These are phyloP conservation scores for Eurystomus glaucurus DNA, from an alignment of 2,797 vertebrate species.

Conservation along the genomic window DNA sequence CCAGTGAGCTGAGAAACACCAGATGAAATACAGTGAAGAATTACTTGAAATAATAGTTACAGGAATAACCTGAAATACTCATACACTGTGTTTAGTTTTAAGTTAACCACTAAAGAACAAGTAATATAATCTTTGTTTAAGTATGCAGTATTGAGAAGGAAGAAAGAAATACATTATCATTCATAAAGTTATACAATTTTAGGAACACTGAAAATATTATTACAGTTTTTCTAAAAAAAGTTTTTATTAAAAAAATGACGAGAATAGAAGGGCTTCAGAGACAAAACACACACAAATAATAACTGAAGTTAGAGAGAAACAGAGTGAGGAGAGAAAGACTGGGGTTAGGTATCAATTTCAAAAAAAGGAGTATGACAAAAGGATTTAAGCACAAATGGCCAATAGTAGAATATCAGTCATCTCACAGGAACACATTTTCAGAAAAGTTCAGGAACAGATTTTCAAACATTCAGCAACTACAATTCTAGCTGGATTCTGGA, in stretches of 20 bases:
- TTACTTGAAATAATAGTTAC: constrained; percentile 1
- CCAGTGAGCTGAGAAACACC: constrained; percentile 21
- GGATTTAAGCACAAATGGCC: background rate
- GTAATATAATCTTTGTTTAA: background rate
- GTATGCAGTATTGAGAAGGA: background rate
- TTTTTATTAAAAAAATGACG: background rate
- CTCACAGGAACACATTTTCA: background rate
- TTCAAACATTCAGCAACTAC: background rate
- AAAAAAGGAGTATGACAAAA: background rate
- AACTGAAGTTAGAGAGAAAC: background rate
- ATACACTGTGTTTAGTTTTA: background rate
- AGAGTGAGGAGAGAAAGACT: background rate
- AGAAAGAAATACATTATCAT: background rate
- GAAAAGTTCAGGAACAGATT: background rate
- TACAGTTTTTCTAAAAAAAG: no score
- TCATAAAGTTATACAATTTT: background rate
- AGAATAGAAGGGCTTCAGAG: background rate
- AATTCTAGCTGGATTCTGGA: background rate
- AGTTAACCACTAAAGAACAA: background rate
- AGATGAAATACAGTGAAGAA: background rate
- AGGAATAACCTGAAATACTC: constrained; percentile 28
- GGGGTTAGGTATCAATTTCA: constrained; percentile 2
- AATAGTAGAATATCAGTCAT: background rate
- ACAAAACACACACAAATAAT: background rate
- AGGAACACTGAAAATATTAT: constrained; percentile 1